Base-by-base conservation (phyloP, 2,113 vertebrate species). In the Pterocles gutturalis region DNA sequence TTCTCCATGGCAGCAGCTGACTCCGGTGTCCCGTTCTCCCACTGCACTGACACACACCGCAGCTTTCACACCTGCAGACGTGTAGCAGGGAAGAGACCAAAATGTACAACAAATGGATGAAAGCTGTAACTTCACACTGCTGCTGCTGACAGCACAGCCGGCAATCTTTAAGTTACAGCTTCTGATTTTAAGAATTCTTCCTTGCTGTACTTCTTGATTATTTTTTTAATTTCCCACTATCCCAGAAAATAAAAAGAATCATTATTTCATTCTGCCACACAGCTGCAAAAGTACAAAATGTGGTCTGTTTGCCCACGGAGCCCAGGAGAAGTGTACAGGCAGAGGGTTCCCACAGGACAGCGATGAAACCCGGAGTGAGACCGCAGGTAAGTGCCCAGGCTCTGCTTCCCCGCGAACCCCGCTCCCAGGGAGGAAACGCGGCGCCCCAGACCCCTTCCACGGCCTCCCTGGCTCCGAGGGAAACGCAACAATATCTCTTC, bases 101-200 rank as follows among this genome's bases (percentile, higher is more conserved):
- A 73, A 53, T 0, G 5, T 8, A 9, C 18, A 48, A 7, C 0
- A 6, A 33, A 25, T 0, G 0, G 10, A 13, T 4, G n/a, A 62
- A 28, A 51, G 13, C 8, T 0, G 28, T 14, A 66, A 58, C 46
- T 5, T 5, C 4, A 26, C 14, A 6, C 33, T 41, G 38, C 16
- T 72, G 70, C 66, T 36, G 46, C 79, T 46, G n/a, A 45, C 53
- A 85, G 57, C 75, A 7, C 17, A 33, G 29, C 2, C 0, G 6
- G 22, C 7, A 55, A n/a, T 5, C 12, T 38, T 13, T 4, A 13
- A 34, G 20, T 3, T 18, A 38, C 17, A 18, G 16, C 10, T 15
- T 3, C 18, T 7, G 12, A 51, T 17, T 55, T 22, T 17, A 70
- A 31, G 17, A 31, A 51, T 21, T 31, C 6, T 31, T 66, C 43